A percentile compares a stretch with the other conserved stretches of the same genome.
Conservation (phyloP, 1,140 invertebrate species). For the Brachionus calyciflorus region DNA sequence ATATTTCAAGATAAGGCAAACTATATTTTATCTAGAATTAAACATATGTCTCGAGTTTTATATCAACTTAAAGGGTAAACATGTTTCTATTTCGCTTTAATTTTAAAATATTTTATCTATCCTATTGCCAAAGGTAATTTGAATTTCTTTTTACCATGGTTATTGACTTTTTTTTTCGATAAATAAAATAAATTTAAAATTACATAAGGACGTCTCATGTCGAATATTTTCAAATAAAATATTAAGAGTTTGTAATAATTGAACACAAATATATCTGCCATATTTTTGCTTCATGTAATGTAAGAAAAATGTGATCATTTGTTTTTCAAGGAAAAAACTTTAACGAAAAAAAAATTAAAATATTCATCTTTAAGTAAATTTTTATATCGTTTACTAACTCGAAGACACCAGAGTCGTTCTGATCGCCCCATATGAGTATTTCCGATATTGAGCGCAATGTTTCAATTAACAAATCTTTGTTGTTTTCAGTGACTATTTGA, state of each 20-base stretch:
- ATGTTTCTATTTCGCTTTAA: no score
- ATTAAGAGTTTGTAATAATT: conserved; percentile 93
- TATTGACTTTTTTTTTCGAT: no score
- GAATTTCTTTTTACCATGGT: no score
- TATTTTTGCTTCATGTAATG: conserved; percentile 95
- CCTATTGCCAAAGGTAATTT: no score
- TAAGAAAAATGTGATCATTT: conserved; percentile 96
- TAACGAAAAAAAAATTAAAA: conserved; percentile 57
- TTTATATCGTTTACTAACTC: conserved; percentile 73
- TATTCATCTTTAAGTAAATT: neutral
- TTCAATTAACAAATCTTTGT: conserved; percentile 89
- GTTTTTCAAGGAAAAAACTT: conserved; percentile 97
- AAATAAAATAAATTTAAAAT: conserved; percentile 52
- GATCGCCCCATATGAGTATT: conserved; percentile 99
- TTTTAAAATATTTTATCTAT: no score
- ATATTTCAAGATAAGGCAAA: no score
- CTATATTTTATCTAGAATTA: no score
- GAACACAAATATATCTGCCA: conserved; percentile 94
- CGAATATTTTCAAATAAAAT: conserved; percentile 99
- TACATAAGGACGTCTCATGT: conserved; percentile 96
- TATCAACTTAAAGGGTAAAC: no score
- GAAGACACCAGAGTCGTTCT: conserved; percentile 98
- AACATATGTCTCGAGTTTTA: no score
- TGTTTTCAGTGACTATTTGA: conserved; percentile 90
- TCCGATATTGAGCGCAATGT: conserved; percentile 93